These are phyloP conservation scores for Megastigmus dorsalis DNA, from an alignment of 2,888 invertebrate species.

Conservation along the genomic window DNA sequence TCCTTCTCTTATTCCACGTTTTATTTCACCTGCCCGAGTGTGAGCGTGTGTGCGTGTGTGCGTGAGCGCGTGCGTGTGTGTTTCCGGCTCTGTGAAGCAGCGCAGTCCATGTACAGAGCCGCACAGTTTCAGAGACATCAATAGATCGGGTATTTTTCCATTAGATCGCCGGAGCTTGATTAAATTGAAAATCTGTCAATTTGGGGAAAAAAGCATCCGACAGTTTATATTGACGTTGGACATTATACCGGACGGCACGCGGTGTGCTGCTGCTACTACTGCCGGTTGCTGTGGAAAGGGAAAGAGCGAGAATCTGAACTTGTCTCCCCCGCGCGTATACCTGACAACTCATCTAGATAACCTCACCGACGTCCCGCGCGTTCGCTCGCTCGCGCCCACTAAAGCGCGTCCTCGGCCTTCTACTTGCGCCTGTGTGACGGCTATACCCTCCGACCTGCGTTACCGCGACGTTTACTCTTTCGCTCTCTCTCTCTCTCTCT, in stretches of 20 bases:
- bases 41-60: constrained; percentile 41
- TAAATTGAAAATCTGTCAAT: constrained; percentile 75
- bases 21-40: background rate
- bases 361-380: too few relatives aligned
- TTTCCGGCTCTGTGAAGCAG: constrained; percentile 33
- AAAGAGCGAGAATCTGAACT: constrained; percentile 63
- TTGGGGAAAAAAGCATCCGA: constrained; percentile 66
- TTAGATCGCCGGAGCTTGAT: constrained; percentile 73
- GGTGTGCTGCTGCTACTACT: too few relatives aligned
- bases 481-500: background rate
- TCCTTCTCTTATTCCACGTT: constrained; percentile 39
- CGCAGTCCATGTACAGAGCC: constrained; percentile 53
- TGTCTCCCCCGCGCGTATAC: too few relatives aligned
- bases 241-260: constrained; percentile 66
- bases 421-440: background rate
- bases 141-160: constrained; percentile 73
- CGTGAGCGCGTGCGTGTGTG: constrained; percentile 44
- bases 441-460: constrained; percentile 10
- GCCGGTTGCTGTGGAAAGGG: too few relatives aligned
- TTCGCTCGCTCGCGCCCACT: constrained; percentile 43
- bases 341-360: constrained; percentile 70
- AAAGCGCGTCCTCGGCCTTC: background rate
- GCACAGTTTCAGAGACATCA: constrained; percentile 65
- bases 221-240: constrained; percentile 72
- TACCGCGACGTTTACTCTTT: constrained; percentile 12